phyloP scores from a whole-genome alignment of 2,888 invertebrate genomes.

The Acanthacorydalis orientalis region DNA sequence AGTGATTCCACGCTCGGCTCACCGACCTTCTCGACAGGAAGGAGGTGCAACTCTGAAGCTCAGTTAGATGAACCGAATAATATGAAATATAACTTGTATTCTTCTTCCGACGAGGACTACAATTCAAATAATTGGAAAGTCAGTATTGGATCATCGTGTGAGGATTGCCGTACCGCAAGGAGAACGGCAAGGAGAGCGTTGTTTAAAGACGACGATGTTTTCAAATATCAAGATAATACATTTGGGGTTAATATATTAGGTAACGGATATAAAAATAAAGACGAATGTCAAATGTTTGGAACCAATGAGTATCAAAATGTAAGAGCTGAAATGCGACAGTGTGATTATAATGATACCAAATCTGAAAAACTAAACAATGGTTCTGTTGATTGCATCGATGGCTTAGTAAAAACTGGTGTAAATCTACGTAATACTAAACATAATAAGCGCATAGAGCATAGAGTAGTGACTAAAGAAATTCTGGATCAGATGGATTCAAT shows the following conservation, averaged over 20 bases:
- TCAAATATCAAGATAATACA: neutral
- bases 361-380: too few relatives aligned
- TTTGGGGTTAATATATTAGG: neutral
- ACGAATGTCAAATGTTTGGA: too few relatives aligned
- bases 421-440: too few relatives aligned
- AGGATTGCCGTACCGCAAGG: neutral
- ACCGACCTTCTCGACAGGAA: neutral
- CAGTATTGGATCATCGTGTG: neutral
- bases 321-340: too few relatives aligned
- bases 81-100: neutral
- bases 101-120: conserved; percentile 1
- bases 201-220: neutral
- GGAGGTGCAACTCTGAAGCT: neutral
- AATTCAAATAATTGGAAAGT: neutral
- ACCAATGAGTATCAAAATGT: too few relatives aligned
- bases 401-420: too few relatives aligned
- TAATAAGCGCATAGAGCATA: too few relatives aligned
- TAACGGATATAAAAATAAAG: neutral
- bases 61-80: too few relatives aligned
- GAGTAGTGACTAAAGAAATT: too few relatives aligned
- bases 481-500: too few relatives aligned
- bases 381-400: too few relatives aligned
- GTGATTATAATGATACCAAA: too few relatives aligned
- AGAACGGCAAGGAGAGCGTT: neutral
- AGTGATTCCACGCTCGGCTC: neutral